Percentiles rank a stretch among this genome's conserved stretches.
Evolutionary conservation across 2,113 vertebrate species (phyloP).

Genomic region (Apteryx owenii): DNA sequence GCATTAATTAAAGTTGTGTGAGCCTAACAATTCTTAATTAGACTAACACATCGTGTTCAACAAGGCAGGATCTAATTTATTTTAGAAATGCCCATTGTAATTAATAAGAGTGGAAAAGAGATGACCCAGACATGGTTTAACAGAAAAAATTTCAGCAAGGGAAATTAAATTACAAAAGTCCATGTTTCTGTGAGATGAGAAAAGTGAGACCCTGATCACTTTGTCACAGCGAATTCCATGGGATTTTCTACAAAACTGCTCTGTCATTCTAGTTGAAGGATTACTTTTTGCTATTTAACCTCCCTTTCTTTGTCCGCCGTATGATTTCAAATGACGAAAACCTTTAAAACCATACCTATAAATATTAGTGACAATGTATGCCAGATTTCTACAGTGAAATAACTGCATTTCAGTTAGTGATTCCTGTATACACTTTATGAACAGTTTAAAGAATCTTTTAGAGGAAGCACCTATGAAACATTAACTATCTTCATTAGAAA

Average conservation of each 20-base stretch:
- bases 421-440: neutral
- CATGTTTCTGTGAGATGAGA: neutral
- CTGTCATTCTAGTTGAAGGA: neutral
- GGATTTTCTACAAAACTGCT: neutral
- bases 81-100: neutral
- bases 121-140: neutral
- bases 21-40: constrained; percentile 3
- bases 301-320: neutral
- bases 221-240: neutral
- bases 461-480: neutral
- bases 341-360: neutral
- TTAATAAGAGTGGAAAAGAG: neutral
- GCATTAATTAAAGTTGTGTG: constrained; percentile 13
- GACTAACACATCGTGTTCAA: neutral
- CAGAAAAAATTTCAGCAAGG: neutral
- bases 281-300: neutral
- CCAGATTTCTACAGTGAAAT: neutral
- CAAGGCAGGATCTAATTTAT: neutral
- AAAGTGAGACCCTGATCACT: neutral
- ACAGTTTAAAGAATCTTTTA: neutral
- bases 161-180: neutral
- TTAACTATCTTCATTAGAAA: neutral
- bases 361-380: neutral
- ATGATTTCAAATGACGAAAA: neutral
- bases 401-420: neutral